Evolutionary conservation across 2,888 invertebrate species (phyloP), one percentile per base, ranked within the genome.

Genomic region (Pandemis corylana): DNA sequence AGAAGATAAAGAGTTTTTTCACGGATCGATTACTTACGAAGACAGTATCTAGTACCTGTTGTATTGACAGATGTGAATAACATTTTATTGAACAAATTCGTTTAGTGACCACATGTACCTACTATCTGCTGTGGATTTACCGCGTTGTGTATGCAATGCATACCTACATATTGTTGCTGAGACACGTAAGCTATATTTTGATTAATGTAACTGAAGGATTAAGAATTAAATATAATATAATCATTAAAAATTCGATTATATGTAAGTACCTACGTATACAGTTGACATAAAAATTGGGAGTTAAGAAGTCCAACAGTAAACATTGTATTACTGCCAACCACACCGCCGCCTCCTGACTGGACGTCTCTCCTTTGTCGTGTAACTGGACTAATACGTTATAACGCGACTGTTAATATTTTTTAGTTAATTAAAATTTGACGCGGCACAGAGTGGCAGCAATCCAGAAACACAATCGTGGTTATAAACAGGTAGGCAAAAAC

Each of bases 371-470:
- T 80, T 85, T 84, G 85, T 85, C 80, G 56, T 59, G n/a, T 72
- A 76, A 68, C 79, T 77, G 28, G 28, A 4, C 28, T 36, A 36
- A 36, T n/a, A n/a, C 28, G 28, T 36, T 0, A 36, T n/a, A n/a
- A n/a, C n/a, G 3, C 2, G 3, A 36, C 28, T 85, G 84, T 85
- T 85, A 79, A 78, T 81, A 81, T 82, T 84, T 81, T 80, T 82
- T 85, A 82, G 85, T 86, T 86, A 85, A 85, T 86, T 85, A 86
- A 79, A 78, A 79, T 76, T 68, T 82, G 82, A 83, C 79, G 77
- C 49, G 71, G 78, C 80, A 68, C 10, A 61, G 61, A 15, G 46
- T 6, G 42, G 59, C 68, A 41, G n/a, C 53, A 10, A 28, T n/a
- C 15, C 9, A 28, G 44, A n/a, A 71, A 72, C 56, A 64, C 9